phyloP scores from a whole-genome alignment of 2,888 invertebrate species.

The Temnothorax rugatulus region DNA sequence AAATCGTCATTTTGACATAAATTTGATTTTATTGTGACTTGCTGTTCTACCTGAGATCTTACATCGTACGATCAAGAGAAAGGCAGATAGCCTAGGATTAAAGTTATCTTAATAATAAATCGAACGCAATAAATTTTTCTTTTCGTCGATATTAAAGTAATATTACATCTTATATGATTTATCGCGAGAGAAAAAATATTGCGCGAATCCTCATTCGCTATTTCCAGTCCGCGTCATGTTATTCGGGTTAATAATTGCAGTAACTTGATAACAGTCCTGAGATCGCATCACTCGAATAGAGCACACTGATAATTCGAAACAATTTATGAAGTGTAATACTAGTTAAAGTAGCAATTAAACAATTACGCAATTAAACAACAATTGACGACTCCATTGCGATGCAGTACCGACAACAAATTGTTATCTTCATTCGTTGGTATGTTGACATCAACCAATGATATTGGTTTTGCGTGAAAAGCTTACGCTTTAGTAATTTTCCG shows the following conservation, averaged over 20 bases:
- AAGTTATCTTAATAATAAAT: neutral
- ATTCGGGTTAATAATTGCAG: neutral
- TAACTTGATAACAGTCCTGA: neutral
- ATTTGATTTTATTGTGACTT: too few relatives aligned
- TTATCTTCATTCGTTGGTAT: constrained; percentile 1
- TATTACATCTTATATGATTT: neutral
- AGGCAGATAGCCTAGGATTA: neutral
- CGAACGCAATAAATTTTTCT: neutral
- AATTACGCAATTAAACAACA: constrained; percentile 32
- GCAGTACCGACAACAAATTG: neutral
- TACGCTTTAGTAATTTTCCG: constrained; percentile 40
- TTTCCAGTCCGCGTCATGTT: neutral
- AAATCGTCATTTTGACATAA: too few relatives aligned
- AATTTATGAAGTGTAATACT: constrained; percentile 4
- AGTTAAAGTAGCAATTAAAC: constrained; percentile 28
- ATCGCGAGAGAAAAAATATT: neutral
- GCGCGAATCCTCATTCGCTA: neutral
- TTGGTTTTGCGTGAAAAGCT: constrained; percentile 39
- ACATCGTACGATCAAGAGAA: neutral
- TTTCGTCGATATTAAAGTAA: neutral
- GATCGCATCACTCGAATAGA: neutral
- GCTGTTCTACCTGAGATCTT: too few relatives aligned
- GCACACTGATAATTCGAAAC: constrained; percentile 26
- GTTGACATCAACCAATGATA: constrained; percentile 17
- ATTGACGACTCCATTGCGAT: constrained; percentile 9